Percentiles rank a stretch among this genome's conserved stretches.
Evolutionary conservation across 2,113 vertebrate species (phyloP).

Genomic region (Protomyctophum bolini): DNA sequence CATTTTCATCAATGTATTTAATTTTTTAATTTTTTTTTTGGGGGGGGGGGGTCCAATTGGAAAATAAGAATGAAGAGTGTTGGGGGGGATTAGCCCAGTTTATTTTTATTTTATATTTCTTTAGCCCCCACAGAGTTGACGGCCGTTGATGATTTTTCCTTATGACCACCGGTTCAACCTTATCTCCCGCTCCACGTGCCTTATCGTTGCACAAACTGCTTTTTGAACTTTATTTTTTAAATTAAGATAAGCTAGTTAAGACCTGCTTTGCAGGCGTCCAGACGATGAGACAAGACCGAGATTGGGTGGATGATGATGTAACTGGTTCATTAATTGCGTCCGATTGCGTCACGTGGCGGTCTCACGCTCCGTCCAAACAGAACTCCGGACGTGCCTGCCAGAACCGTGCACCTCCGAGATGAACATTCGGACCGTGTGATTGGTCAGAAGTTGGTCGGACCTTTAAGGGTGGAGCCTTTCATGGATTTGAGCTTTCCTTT

Average conservation of each 20-base stretch:
- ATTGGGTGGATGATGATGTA: too few relatives aligned
- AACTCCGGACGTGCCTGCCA: too few relatives aligned
- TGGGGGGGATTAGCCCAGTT: constrained; percentile 16
- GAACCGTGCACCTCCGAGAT: too few relatives aligned
- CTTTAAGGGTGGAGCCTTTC: too few relatives aligned
- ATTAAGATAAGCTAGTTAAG: constrained; percentile 22
- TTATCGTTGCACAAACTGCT: constrained; percentile 49
- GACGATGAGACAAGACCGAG: background rate
- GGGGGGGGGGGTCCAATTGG: constrained; percentile 8
- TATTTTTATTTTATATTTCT: background rate
- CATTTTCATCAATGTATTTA: constrained; percentile 21
- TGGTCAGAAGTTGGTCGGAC: too few relatives aligned
- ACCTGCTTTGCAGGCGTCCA: constrained; percentile 45
- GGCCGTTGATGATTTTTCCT: constrained; percentile 31
- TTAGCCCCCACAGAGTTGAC: constrained; percentile 8
- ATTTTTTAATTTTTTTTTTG: too few relatives aligned
- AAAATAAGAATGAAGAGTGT: constrained; percentile 28
- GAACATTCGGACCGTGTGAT: too few relatives aligned
- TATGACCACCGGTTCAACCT: constrained; percentile 38
- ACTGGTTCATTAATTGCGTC: too few relatives aligned
- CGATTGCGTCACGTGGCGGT: too few relatives aligned
- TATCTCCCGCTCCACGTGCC: constrained; percentile 59
- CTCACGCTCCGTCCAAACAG: too few relatives aligned
- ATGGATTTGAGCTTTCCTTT: too few relatives aligned
- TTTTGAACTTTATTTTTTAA: constrained; percentile 4